A percentile compares a stretch with the other conserved stretches of the same genome.
These are phyloP conservation scores for Mesodorylaimus sp. DNA, from an alignment of 2,888 invertebrate genomes.

Conservation along the genomic window DNA sequence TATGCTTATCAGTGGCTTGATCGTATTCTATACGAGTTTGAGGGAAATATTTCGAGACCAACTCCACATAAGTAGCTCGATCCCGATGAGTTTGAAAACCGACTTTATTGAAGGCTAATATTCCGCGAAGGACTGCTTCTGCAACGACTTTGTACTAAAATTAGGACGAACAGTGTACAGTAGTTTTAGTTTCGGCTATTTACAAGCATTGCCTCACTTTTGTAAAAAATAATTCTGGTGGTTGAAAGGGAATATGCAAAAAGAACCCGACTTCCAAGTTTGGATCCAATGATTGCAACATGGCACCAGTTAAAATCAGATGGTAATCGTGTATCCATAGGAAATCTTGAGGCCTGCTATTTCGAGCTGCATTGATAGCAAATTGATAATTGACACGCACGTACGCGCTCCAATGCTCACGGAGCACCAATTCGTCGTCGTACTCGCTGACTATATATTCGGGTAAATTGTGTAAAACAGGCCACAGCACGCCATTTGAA, in stretches of 20 bases:
- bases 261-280: slow-evolving; percentile 23
- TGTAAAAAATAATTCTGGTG: slow-evolving; percentile 18
- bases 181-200: too few relatives aligned
- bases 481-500: slow-evolving; percentile 24
- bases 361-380: slow-evolving; percentile 21
- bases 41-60: slow-evolving; percentile 16
- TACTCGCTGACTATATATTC: slow-evolving; percentile 10
- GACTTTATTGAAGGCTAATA: slow-evolving; percentile 22
- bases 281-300: slow-evolving; percentile 20
- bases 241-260: slow-evolving; percentile 18
- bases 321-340: slow-evolving; percentile 26
- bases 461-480: slow-evolving; percentile 17
- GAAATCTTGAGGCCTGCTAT: slow-evolving; percentile 21
- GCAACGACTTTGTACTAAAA: slow-evolving; percentile 19
- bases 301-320: slow-evolving; percentile 21
- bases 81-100: slow-evolving; percentile 24
- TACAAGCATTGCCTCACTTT: too few relatives aligned
- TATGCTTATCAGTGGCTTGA: slow-evolving; percentile 14
- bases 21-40: slow-evolving; percentile 18
- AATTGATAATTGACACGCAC: slow-evolving; percentile 24
- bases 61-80: slow-evolving; percentile 17
- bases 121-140: slow-evolving; percentile 20
- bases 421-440: slow-evolving; percentile 13
- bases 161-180: too few relatives aligned
- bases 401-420: slow-evolving; percentile 22